Percentiles rank a stretch among this genome's conserved stretches.
These are phyloP conservation scores for Turritopsis dohrnii DNA, from an alignment of 30 jellyfish, hydroid and myxozoan genomes.

Conservation along the genomic window DNA sequence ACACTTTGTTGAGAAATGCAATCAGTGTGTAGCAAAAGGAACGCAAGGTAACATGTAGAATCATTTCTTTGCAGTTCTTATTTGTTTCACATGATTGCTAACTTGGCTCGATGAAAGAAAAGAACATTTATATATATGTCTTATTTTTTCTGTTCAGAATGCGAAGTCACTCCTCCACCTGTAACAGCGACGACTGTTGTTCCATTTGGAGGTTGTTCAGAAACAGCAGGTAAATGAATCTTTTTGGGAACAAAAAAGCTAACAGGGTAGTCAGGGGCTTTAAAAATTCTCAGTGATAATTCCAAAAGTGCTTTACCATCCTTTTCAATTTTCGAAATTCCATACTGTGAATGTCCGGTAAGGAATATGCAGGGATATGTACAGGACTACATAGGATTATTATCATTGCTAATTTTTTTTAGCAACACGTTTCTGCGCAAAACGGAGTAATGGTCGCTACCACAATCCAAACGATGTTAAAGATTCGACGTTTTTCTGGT, in stretches of 20 bases:
- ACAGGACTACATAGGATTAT: not conserved
- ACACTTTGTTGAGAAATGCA: not conserved
- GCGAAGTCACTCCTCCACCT: not conserved
- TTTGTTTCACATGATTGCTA: too few relatives aligned
- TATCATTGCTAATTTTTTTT: not conserved
- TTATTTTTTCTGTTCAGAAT: not conserved
- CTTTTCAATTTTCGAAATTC: too few relatives aligned
- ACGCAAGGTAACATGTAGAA: not conserved
- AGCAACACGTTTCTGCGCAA: not conserved
- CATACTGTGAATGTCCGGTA: too few relatives aligned
- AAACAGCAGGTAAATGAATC: not conserved
- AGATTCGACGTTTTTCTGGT: constrained; percentile 13
- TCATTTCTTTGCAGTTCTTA: not conserved
- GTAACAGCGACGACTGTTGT: not conserved
- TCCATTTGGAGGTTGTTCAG: not conserved
- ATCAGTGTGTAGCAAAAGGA: not conserved
- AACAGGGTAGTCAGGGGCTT: too few relatives aligned
- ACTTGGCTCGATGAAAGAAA: too few relatives aligned
- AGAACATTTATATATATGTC: not conserved
- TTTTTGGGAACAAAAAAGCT: too few relatives aligned
- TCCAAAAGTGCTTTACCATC: too few relatives aligned
- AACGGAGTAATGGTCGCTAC: not conserved
- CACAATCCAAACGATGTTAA: not conserved
- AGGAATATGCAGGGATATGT: too few relatives aligned
- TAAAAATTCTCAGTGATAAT: too few relatives aligned